Base-by-base conservation (phyloP, 1,140 invertebrate species). In the Tetranychus urticae region DNA sequence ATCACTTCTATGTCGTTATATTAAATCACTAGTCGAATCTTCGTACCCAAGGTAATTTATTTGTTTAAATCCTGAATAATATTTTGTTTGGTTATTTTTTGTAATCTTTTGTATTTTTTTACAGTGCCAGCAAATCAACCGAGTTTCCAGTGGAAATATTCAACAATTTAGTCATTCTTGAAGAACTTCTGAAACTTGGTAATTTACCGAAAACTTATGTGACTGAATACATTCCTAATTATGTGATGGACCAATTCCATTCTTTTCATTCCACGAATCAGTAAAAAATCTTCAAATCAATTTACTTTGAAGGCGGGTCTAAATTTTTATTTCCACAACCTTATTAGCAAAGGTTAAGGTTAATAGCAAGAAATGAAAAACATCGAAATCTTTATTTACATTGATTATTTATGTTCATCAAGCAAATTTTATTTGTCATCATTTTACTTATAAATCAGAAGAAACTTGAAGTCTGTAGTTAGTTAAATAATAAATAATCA, bases 111-210 rank as follows among this genome's bases (percentile, higher is more conserved):
- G n/a, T 23, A n/a, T 4, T n/a, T 31, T 23, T 52, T 52, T 2
- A 2, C n/a, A 31, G 50, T 31, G 6, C 23, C 7, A 52, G 6
- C n/a, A 73, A 70, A 65, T 68, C 66, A 31, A 68, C 65, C 46
- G 73, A 74, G 13, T 57, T 71, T 14, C 70, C 74, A 13, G 67
- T 69, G 36, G 74, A 76, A 63, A 69, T 73, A 8, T 62, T 72
- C 34, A 75, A 73, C 65, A 66, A 69, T 14, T 62, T 75, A 0
- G 64, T 71, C 13, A 74, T 73, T 63, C 63, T 75, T 13, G 73
- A 75, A 62, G 69, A 74, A 56, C 74, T 74, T 63, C 66, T 70
- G 31, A 68, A 67, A 61, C 74, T 71, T 67, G 71, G 71, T 61
- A 67, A 69, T 36, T 63, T 72, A 13, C 65, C 70, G 7, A 69